Evolutionary conservation across 2,797 vertebrate species (phyloP).

Genomic region (Enteromius mattozi): DNA sequence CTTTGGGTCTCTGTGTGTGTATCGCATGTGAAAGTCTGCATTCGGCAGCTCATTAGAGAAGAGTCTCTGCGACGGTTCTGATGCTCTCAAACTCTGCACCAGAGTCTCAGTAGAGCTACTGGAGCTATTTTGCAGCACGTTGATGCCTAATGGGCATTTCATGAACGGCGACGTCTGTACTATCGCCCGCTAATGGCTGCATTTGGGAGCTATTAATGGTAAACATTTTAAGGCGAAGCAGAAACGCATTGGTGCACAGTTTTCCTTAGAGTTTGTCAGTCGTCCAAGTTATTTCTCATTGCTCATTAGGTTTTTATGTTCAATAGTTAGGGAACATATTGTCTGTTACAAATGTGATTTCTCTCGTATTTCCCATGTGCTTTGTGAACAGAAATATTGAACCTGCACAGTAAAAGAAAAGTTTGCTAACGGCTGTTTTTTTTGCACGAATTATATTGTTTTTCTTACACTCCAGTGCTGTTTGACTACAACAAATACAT

Average conservation of each 20-base stretch:
- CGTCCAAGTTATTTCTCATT: slow-evolving; percentile 20
- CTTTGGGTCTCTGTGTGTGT: not conserved
- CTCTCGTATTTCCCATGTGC: not conserved
- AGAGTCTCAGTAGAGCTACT: not conserved
- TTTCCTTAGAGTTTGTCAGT: slow-evolving; percentile 20
- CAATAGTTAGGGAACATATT: not conserved
- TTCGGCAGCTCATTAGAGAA: not conserved
- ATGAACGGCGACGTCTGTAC: not conserved
- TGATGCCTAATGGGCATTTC: slow-evolving; percentile 15
- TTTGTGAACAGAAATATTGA: not conserved
- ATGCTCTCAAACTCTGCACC: not conserved
- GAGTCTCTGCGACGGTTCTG: not conserved
- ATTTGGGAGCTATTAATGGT: slow-evolving; percentile 41
- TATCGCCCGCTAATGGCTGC: slow-evolving; percentile 14
- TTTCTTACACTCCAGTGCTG: not conserved
- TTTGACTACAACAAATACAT: not conserved
- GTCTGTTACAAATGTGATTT: slow-evolving; percentile 2
- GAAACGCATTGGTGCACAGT: not conserved
- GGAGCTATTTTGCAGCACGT: slow-evolving; percentile 23
- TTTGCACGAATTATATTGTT: not conserved
- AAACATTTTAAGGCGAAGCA: slow-evolving; percentile 12
- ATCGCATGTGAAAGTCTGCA: not conserved
- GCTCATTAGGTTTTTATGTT: slow-evolving; percentile 28
- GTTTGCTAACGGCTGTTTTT: not conserved
- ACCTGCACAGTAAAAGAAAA: not conserved